Conservation (phyloP, 2,113 vertebrate species). For the Ciconia maguari region DNA sequence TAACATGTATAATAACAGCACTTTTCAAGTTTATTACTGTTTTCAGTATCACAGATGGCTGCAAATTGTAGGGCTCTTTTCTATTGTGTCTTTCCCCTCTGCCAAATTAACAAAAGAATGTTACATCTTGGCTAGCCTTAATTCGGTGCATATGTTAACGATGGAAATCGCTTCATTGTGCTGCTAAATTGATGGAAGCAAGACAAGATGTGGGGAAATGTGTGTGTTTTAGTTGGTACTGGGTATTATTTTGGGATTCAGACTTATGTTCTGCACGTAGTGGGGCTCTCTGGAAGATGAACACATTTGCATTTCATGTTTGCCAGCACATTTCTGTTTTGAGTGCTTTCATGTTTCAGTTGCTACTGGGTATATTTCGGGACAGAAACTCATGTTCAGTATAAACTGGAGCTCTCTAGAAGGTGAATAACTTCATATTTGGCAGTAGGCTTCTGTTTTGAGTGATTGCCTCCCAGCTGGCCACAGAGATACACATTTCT, state of each 20-base stretch:
- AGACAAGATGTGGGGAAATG: background rate
- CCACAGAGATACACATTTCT: accelerated
- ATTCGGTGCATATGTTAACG: background rate
- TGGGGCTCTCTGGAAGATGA: background rate
- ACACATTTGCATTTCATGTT: background rate
- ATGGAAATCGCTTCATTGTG: background rate
- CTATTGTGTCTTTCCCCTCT: background rate
- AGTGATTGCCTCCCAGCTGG: background rate
- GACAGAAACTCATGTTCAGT: background rate
- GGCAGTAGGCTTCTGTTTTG: background rate
- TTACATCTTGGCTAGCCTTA: background rate
- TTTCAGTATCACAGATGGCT: background rate
- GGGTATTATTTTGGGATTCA: background rate
- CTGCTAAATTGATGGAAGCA: background rate
- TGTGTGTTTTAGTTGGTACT: background rate
- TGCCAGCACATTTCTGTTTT: conserved; percentile 17
- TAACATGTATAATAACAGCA: background rate
- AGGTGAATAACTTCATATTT: background rate
- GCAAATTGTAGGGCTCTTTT: background rate
- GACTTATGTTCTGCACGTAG: background rate
- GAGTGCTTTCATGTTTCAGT: background rate
- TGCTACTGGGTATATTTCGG: background rate
- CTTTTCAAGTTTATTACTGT: background rate
- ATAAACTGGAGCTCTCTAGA: background rate
- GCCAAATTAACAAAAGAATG: conserved; percentile 13